Conservation (phyloP, 2,888 invertebrate genomes). For the Sinohyriopsis cumingii region DNA sequence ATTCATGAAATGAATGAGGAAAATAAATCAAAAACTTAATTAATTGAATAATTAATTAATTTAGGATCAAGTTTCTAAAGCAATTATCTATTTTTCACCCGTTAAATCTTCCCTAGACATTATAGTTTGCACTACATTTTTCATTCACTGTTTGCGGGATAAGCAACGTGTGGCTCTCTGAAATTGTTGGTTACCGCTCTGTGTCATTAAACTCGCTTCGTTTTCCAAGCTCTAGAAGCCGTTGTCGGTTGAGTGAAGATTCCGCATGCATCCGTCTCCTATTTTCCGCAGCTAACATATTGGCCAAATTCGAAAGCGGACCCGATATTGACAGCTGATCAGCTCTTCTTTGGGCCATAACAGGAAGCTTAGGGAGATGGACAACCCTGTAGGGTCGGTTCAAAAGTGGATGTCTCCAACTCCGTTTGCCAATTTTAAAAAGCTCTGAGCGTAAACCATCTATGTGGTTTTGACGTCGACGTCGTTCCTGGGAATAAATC, state of each 20-base stretch:
- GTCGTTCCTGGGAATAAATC: slow-evolving; percentile 21
- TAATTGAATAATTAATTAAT: too few relatives aligned
- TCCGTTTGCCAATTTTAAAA: slow-evolving; percentile 27
- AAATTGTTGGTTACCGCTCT: too few relatives aligned
- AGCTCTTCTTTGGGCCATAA: slow-evolving; percentile 18
- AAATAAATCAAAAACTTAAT: too few relatives aligned
- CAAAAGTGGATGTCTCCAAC: slow-evolving; percentile 7
- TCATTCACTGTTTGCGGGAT: too few relatives aligned
- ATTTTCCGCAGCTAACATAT: slow-evolving; percentile 43
- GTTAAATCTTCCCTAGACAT: too few relatives aligned
- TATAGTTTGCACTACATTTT: too few relatives aligned
- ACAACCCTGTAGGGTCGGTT: neutral
- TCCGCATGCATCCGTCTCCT: slow-evolving; percentile 29
- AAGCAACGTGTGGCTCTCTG: too few relatives aligned
- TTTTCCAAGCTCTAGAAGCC: slow-evolving; percentile 40
- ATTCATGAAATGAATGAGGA: too few relatives aligned
- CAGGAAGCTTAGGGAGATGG: neutral
- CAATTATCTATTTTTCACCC: too few relatives aligned
- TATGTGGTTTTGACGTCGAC: slow-evolving; percentile 10
- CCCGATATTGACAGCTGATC: slow-evolving; percentile 42
- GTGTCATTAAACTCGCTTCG: slow-evolving; percentile 1
- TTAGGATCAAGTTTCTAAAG: too few relatives aligned
- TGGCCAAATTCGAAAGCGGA: slow-evolving; percentile 38
- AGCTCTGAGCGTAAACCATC: slow-evolving; percentile 13
- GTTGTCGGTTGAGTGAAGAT: slow-evolving; percentile 30